Percentiles rank a stretch among this genome's conserved stretches.
phyloP scores from a whole-genome alignment of 2,888 invertebrate genomes.

The Temnothorax unifasciatus region DNA sequence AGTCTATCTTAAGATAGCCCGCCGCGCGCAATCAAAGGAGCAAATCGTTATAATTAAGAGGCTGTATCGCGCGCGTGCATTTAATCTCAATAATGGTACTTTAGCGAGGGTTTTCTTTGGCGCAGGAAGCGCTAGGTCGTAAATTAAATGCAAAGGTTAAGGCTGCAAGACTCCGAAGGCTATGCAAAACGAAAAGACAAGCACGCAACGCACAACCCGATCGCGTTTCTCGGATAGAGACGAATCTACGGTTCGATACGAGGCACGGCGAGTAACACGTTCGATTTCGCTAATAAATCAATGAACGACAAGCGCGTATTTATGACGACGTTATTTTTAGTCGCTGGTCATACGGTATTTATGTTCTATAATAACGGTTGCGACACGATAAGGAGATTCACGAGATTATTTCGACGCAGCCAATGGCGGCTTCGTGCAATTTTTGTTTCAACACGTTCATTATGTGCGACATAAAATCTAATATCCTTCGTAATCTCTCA shows the following conservation, averaged over 20 bases:
- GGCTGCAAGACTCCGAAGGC: conserved; percentile 40
- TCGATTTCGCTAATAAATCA: conserved; percentile 41
- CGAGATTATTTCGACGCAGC: conserved; percentile 18
- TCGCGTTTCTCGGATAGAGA: conserved; percentile 16
- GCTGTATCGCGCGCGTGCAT: conserved; percentile 48
- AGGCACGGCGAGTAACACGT: background rate
- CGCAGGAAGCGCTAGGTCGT: conserved; percentile 41
- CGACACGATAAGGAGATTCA: background rate
- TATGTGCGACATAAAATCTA: background rate
- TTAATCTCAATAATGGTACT: conserved; percentile 51
- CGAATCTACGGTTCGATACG: background rate
- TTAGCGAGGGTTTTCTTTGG: conserved; percentile 30
- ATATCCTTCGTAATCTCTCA: background rate
- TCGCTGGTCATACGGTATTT: conserved; percentile 12
- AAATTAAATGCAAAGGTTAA: conserved; percentile 58
- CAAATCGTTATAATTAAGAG: conserved; percentile 43
- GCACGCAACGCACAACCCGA: conserved; percentile 32
- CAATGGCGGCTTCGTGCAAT: background rate
- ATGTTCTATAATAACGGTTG: conserved; percentile 8
- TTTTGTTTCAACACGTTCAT: background rate
- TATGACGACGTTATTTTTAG: conserved; percentile 44
- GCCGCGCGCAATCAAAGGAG: background rate
- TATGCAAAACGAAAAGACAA: conserved; percentile 52
- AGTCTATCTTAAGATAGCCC: background rate
- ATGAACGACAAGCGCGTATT: conserved; percentile 19